A percentile compares a stretch with the other conserved stretches of the same genome.
Evolutionary conservation across 2,797 vertebrate species (phyloP).

Genomic region (Microctenopoma stevenorrisi): DNA sequence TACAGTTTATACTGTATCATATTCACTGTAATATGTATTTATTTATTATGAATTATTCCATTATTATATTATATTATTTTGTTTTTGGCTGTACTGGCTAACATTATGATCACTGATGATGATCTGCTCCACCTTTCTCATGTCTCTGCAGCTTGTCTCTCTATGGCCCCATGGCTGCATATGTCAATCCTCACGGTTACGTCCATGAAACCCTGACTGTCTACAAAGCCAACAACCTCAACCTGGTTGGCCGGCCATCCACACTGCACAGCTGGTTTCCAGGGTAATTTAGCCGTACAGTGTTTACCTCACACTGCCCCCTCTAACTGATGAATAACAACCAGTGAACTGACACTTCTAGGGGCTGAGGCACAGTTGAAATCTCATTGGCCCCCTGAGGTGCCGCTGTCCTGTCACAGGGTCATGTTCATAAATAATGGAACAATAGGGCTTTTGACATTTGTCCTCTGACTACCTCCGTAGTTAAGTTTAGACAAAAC

Average conservation of each 20-base stretch:
- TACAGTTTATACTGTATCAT: too few species aligned
- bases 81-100: not conserved
- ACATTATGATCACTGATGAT: not conserved
- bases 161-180: constrained; percentile 97
- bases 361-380: too few species aligned
- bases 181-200: constrained; percentile 97
- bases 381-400: too few species aligned
- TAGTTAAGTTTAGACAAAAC: too few species aligned
- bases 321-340: not conserved
- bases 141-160: constrained; percentile 87
- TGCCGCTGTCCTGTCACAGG: too few species aligned
- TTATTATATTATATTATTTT: not conserved
- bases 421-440: too few species aligned
- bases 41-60: too few species aligned
- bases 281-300: constrained; percentile 84
- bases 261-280: constrained; percentile 99
- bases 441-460: too few species aligned
- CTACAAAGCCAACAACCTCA: constrained; percentile 94
- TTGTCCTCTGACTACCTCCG: too few species aligned
- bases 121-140: not conserved
- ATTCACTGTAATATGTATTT: too few species aligned
- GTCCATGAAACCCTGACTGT: constrained; percentile 98
- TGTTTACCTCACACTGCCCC: constrained; percentile 1
- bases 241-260: constrained; percentile 90
- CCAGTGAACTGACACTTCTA: too few species aligned